Evolutionary conservation across 2,888 invertebrate genomes (phyloP).

Genomic region (Marasmarcha lunaedactyla): DNA sequence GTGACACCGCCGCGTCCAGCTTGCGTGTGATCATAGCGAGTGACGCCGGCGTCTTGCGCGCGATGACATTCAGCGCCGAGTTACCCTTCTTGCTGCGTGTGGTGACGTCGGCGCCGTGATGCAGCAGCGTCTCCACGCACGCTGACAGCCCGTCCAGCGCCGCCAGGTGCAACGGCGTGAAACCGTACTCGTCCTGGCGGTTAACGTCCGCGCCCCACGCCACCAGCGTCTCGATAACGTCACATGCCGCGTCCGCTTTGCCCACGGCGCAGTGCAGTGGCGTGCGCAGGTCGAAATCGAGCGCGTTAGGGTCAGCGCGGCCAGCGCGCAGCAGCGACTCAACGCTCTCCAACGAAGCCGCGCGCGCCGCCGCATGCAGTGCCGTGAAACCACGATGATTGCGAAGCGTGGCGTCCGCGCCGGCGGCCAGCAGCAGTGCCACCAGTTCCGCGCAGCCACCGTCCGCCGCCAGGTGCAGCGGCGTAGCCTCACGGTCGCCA

Average conservation of each 20-base stretch:
- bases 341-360: constrained; percentile 84
- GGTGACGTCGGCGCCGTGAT: constrained; percentile 90
- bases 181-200: constrained; percentile 86
- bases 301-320: constrained; percentile 81
- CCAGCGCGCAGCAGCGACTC: constrained; percentile 80
- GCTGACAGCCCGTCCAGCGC: constrained; percentile 87
- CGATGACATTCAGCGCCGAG: constrained; percentile 86
- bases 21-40: constrained; percentile 85
- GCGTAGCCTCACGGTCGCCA: constrained; percentile 80
- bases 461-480: constrained; percentile 89
- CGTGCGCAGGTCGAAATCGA: constrained; percentile 85
- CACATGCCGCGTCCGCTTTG: constrained; percentile 84
- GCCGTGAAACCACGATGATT: constrained; percentile 88
- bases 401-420: constrained; percentile 79
- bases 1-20: constrained; percentile 82
- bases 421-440: constrained; percentile 77
- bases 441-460: constrained; percentile 88
- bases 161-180: constrained; percentile 87
- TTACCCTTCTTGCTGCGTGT: constrained; percentile 89
- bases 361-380: constrained; percentile 85
- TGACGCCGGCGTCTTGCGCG: constrained; percentile 88
- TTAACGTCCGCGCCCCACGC: constrained; percentile 87
- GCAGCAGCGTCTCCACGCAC: constrained; percentile 86
- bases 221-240: constrained; percentile 82
- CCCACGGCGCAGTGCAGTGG: constrained; percentile 87